Evolutionary conservation across 23 tunicate genomes (phyloP), one percentile per base, ranked within the genome.

Genomic region (Trididemnum nubilum): DNA sequence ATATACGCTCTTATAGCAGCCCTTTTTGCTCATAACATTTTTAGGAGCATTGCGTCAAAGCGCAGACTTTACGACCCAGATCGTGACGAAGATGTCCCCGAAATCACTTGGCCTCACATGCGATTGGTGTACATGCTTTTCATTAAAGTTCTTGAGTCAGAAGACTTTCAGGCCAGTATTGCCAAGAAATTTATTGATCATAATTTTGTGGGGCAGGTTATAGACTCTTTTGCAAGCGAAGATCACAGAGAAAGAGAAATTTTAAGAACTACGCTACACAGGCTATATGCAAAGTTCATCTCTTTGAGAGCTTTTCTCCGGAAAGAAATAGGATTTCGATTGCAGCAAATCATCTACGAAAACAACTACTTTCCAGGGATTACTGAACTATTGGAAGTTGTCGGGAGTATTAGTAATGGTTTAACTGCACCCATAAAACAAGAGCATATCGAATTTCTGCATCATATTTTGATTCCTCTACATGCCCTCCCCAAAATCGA

Each of bases 361-460:
- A 75, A 89, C 40, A 34, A 51, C 0, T 61, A 81, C 31, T 82
- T 85, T 36, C 84, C 90, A 15, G 99, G 99, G 1, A 77, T 85
- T 39, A 85, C 91, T 0, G 99, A 94, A 54, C 71, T 94, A 15
- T 63, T 94, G 36, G 99, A 94, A 82, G 92, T 94, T 3, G 30
- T 94, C 44, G 99, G 99, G 2, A 88, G 94, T 79, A 86, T 94
- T 4, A 89, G 85, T 26, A 94, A 89, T 64, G 99, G 99, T 22
- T 89, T 67, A 34, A 78, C 82, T 0, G 57, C 73, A 31, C 99
- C 99, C 18, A 36, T 89, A 4, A 94, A 94, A 73, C 77, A 64
- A 9, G 95, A 94, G 54, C 99, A 94, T 59, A 51, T 72, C 0
- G 44, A 70, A 18, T 89, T 94, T 77, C 61, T 94, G 36, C 52